These are phyloP conservation scores for Eleutherodactylus coqui DNA, from an alignment of 2,797 vertebrate genomes.

Conservation along the genomic window DNA sequence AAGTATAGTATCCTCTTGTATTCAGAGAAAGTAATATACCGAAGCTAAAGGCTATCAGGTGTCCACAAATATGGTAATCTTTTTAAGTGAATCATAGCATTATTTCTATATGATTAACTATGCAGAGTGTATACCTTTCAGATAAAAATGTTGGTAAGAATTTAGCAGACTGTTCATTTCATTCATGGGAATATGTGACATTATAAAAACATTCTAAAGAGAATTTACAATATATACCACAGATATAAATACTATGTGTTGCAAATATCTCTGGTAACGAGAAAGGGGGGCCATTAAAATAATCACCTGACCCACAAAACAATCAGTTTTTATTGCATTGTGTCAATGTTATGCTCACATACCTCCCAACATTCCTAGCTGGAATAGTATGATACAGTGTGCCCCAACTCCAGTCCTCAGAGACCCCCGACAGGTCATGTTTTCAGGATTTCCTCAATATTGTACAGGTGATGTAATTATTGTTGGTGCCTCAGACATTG, in stretches of 20 bases:
- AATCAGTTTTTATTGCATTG: constrained; percentile 13
- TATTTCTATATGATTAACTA: background rate
- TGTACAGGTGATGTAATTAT: no score
- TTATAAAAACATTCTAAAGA: background rate
- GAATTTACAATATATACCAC: background rate
- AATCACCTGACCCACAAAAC: background rate
- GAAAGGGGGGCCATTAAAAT: background rate
- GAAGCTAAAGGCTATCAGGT: background rate
- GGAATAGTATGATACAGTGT: background rate
- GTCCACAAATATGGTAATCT: background rate
- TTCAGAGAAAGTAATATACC: background rate
- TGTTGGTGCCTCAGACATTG: no score
- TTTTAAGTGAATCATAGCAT: background rate
- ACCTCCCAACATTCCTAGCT: constrained; percentile 6
- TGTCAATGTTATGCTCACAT: constrained; percentile 29
- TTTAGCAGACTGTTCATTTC: background rate
- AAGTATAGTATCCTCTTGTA: no score
- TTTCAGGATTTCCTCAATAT: no score
- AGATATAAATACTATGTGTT: constrained; percentile 1
- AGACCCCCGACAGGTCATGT: no score
- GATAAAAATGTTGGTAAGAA: background rate
- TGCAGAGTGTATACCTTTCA: background rate
- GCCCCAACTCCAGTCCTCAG: no score
- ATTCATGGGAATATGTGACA: background rate
- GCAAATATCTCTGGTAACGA: background rate